Evolutionary conservation across 2,888 invertebrate species (phyloP).

Genomic region (Ophion costatus): DNA sequence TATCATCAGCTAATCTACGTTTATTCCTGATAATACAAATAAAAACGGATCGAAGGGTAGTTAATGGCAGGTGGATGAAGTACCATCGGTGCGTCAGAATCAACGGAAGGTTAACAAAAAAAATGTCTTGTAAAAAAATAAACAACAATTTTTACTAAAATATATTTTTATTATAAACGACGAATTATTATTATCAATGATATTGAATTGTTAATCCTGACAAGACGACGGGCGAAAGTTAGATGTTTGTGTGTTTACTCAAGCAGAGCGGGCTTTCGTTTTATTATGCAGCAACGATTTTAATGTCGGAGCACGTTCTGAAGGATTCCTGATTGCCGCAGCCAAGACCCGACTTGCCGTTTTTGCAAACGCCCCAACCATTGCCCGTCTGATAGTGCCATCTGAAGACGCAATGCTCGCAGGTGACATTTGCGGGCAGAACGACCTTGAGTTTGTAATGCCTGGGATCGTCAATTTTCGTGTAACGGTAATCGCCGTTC

Average conservation of each 20-base stretch:
- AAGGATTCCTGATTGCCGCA: constrained; percentile 85
- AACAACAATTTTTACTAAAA: background rate
- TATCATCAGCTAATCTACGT: no score
- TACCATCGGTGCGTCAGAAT: no score
- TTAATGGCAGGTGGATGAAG: no score
- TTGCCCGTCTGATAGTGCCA: constrained; percentile 86
- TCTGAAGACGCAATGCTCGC: constrained; percentile 85
- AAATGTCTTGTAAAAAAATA: background rate
- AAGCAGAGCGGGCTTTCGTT: background rate
- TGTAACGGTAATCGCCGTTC: constrained; percentile 77
- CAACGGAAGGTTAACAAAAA: no score
- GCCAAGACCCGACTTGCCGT: constrained; percentile 82
- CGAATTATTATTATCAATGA: background rate
- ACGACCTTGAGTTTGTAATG: constrained; percentile 74
- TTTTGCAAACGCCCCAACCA: constrained; percentile 84
- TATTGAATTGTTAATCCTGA: background rate
- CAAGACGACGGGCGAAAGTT: background rate
- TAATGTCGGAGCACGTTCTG: constrained; percentile 84
- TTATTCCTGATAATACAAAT: no score
- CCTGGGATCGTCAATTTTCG: constrained; percentile 58
- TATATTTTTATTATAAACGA: background rate
- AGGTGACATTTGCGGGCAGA: constrained; percentile 84
- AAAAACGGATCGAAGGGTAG: no score
- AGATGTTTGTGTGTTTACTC: background rate
- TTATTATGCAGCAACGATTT: constrained; percentile 61